Conservation (phyloP, 2,797 vertebrate species). For the Syndactyla subalaris region DNA sequence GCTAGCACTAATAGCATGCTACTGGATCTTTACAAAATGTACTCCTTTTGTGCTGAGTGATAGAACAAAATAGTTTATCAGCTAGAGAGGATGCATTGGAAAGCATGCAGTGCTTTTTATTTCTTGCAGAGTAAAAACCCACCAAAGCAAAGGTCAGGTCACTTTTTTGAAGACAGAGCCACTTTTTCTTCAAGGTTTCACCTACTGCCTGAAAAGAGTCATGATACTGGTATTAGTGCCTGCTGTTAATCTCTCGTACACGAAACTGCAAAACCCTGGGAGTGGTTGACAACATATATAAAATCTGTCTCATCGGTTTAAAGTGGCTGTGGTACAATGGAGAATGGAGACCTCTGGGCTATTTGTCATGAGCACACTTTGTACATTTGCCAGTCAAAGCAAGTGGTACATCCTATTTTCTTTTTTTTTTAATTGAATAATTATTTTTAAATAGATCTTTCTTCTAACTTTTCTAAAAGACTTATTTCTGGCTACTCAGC, state of each 20-base stretch:
- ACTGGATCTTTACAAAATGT: constrained; percentile 64
- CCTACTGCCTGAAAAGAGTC: constrained; percentile 87
- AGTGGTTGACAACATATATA: background rate
- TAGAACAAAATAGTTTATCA: constrained; percentile 75
- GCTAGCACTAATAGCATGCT: constrained; percentile 79
- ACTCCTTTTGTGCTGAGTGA: constrained; percentile 78
- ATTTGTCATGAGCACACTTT: background rate
- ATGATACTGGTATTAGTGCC: constrained; percentile 81
- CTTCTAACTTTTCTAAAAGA: background rate
- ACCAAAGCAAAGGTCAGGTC: constrained; percentile 87
- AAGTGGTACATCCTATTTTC: background rate
- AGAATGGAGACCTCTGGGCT: background rate
- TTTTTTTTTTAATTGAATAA: no score
- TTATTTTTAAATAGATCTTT: background rate
- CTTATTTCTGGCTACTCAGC: background rate
- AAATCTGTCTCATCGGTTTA: background rate
- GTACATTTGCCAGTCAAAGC: background rate
- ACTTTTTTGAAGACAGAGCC: constrained; percentile 87
- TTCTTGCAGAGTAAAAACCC: constrained; percentile 83
- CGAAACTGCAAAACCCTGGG: constrained; percentile 52
- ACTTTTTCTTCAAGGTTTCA: constrained; percentile 89
- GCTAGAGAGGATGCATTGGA: constrained; percentile 76
- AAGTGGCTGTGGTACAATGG: background rate
- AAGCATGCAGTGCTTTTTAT: constrained; percentile 83
- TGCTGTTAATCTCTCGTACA: constrained; percentile 38